Evolutionary conservation across 2,888 invertebrate genomes (phyloP), one percentile per base, ranked within the genome.

Genomic region (Hirtodrosophila histrioides): DNA sequence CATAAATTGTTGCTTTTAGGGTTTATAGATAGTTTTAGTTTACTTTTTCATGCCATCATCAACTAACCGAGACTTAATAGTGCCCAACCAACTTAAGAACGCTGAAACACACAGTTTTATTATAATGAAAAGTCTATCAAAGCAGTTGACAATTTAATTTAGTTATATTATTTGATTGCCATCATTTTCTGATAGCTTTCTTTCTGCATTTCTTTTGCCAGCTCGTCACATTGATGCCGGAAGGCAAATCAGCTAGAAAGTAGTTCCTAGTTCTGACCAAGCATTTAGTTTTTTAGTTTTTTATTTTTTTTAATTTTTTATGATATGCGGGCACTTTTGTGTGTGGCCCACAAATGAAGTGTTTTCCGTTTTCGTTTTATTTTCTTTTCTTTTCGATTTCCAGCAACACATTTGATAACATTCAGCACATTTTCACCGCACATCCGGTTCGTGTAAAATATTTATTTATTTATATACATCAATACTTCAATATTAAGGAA

Each of bases 351-450:
- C 57, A 69, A 73, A 46, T 27, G 40, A 23, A 36, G 23, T 31
- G 17, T 31, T 43, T 36, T 49, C 17, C 17, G 17, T 17, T 11
- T 54, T 36, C 8, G 8, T 37, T 11, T 10, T 35, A 9, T 27
- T 24, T 43, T 37, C 17, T 51, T 50, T 40, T 53, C 54, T 50
- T 53, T 66, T 55, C 37, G 45, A 40, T 49, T 53, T 63, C 12
- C 45, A 23, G 29, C 27, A 49, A 61, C 65, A 75, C 61, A 69
- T 79, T 86, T 67, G 67, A 62, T 55, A 60, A 57, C 62, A 76
- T 65, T 79, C 79, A 79, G 79, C 88, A 79, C 31, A 81, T 65
- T 77, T 72, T 23, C 43, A 37, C 23, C 41, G 37, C 61, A 58
- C 79, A 80, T 80, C 79, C 79, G 79, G 58, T 85, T 69, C 48